phyloP scores from a whole-genome alignment of 2,888 invertebrate genomes.

The Troides oblongomaculatus region DNA sequence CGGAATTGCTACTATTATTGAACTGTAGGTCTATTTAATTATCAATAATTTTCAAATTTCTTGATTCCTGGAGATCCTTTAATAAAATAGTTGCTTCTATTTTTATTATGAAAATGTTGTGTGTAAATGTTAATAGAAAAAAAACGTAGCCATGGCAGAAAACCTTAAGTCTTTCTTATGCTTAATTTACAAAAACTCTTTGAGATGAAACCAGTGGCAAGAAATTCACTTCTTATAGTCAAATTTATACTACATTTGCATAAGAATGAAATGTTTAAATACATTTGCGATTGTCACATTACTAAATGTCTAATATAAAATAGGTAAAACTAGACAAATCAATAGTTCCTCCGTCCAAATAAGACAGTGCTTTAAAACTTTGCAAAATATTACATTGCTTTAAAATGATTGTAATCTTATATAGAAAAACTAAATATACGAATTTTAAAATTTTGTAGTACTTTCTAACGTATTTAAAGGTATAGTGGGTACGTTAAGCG shows the following conservation, averaged over 20 bases:
- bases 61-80: too few relatives aligned
- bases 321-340: too few relatives aligned
- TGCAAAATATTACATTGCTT: too few relatives aligned
- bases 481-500: constrained; percentile 48
- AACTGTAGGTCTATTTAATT: neutral
- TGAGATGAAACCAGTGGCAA: neutral
- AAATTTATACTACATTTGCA: neutral
- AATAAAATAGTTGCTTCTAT: too few relatives aligned
- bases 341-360: too few relatives aligned
- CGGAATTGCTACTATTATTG: neutral
- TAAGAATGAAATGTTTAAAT: neutral
- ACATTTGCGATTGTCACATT: neutral
- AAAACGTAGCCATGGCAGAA: too few relatives aligned
- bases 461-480: constrained; percentile 22
- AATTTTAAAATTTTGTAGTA: constrained; percentile 1
- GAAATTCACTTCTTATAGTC: neutral
- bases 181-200: neutral
- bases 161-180: too few relatives aligned
- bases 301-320: too few relatives aligned
- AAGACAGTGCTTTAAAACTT: too few relatives aligned
- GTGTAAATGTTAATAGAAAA: too few relatives aligned
- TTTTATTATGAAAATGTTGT: too few relatives aligned
- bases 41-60: too few relatives aligned
- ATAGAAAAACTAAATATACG: neutral
- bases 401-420: neutral